phyloP scores from a whole-genome alignment of 2,113 vertebrate genomes.

The Coryphaenoides rupestris region DNA sequence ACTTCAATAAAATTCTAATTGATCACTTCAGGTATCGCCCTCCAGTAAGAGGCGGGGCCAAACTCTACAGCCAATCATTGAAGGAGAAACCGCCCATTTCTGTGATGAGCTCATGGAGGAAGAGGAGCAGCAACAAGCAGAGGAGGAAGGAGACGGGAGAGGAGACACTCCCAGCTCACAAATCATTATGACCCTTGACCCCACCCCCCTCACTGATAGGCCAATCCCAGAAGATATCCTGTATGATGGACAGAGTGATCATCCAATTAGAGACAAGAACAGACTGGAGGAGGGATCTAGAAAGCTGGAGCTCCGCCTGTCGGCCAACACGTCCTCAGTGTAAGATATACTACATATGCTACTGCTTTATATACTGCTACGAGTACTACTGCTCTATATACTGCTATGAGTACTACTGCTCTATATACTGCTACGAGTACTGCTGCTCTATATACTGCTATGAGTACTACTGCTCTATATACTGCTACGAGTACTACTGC shows the following conservation, averaged over 20 bases:
- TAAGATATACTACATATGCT: constrained; percentile 53
- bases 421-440: no score
- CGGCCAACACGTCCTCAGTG: constrained; percentile 92
- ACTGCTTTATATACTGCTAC: no score
- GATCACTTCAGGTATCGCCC: constrained; percentile 82
- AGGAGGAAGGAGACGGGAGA: constrained; percentile 16
- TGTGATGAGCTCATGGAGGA: constrained; percentile 93
- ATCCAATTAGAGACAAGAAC: constrained; percentile 55
- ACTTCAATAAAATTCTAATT: neutral
- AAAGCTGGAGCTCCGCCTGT: constrained; percentile 86
- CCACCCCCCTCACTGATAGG: constrained; percentile 58
- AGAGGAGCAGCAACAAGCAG: constrained; percentile 59
- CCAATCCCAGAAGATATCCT: constrained; percentile 43
- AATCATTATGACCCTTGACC: constrained; percentile 81
- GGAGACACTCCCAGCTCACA: constrained; percentile 73
- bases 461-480: no score
- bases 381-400: no score
- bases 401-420: no score
- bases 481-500: no score
- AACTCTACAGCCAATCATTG: constrained; percentile 94
- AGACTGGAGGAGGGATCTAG: constrained; percentile 80
- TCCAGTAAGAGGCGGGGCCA: constrained; percentile 90
- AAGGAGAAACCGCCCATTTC: constrained; percentile 96
- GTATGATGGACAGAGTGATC: constrained; percentile 17
- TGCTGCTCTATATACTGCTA: no score